Percentiles rank a stretch among this genome's conserved stretches.
phyloP scores from a whole-genome alignment of 2,113 vertebrate genomes.

The Dromas ardeola region DNA sequence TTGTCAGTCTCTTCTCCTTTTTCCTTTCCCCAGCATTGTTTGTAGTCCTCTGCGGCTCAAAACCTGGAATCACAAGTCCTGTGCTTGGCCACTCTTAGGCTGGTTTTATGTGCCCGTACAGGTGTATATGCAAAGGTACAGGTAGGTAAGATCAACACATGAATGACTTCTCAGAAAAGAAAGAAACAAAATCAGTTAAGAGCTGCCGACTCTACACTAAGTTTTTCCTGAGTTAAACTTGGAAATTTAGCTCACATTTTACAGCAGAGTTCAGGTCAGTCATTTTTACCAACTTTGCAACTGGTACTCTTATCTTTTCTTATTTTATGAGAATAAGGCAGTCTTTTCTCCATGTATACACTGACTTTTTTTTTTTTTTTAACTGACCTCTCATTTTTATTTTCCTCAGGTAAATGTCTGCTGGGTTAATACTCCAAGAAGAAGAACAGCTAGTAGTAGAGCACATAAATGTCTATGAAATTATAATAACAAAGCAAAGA shows the following conservation, averaged over 20 bases:
- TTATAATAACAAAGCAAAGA: background rate
- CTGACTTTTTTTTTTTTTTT: background rate
- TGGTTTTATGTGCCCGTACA: background rate
- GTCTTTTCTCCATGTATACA: background rate
- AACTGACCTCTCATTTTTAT: background rate
- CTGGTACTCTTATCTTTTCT: background rate
- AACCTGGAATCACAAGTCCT: background rate
- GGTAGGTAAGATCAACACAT: background rate
- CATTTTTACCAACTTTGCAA: background rate
- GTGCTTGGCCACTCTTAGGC: background rate
- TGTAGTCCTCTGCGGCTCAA: background rate
- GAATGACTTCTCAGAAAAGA: background rate
- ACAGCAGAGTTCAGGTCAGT: background rate
- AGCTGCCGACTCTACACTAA: background rate
- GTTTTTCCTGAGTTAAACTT: background rate
- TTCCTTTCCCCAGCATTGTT: background rate
- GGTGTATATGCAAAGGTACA: background rate
- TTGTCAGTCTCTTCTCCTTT: background rate
- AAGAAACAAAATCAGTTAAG: background rate
- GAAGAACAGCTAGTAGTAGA: background rate
- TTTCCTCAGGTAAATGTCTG: background rate
- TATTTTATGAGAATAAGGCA: background rate
- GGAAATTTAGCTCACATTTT: background rate
- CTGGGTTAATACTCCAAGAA: background rate
- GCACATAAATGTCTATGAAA: background rate